Conservation (phyloP, 2,113 vertebrate species). For the Ascaphus truei region DNA sequence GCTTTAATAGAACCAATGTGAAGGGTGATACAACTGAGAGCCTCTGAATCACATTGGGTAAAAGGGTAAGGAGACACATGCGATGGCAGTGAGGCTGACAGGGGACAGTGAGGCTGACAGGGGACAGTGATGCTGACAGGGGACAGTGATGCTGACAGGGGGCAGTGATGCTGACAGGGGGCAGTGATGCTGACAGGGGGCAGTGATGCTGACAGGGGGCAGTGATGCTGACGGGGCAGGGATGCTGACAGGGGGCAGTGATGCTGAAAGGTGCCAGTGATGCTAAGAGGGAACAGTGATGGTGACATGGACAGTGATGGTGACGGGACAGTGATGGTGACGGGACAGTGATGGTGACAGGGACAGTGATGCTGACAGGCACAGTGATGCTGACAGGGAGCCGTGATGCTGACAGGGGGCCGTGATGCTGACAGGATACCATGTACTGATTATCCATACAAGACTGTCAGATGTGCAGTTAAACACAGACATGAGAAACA, state of each 20-base stretch:
- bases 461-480: too few species aligned
- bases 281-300: background rate
- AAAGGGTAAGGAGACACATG: background rate
- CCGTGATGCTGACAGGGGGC: background rate
- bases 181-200: background rate
- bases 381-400: background rate
- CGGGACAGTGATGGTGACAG: slow-evolving; percentile 1
- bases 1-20: background rate
- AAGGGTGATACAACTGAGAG: background rate
- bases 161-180: slow-evolving; percentile 8
- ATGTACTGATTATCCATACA: too few species aligned
- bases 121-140: background rate
- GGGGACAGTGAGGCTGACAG: background rate
- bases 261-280: background rate
- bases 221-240: slow-evolving; percentile 13
- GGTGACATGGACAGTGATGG: background rate
- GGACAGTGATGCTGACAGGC: slow-evolving; percentile 6
- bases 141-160: slow-evolving; percentile 7
- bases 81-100: slow-evolving; percentile 16
- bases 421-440: slow-evolving; percentile 17
- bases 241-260: slow-evolving; percentile 1
- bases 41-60: background rate
- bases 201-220: background rate
- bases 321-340: background rate
- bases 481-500: too few species aligned